Evolutionary conservation across 2,888 invertebrate species (phyloP), one percentile per base, ranked within the genome.

Genomic region (Andricus quercusramuli): DNA sequence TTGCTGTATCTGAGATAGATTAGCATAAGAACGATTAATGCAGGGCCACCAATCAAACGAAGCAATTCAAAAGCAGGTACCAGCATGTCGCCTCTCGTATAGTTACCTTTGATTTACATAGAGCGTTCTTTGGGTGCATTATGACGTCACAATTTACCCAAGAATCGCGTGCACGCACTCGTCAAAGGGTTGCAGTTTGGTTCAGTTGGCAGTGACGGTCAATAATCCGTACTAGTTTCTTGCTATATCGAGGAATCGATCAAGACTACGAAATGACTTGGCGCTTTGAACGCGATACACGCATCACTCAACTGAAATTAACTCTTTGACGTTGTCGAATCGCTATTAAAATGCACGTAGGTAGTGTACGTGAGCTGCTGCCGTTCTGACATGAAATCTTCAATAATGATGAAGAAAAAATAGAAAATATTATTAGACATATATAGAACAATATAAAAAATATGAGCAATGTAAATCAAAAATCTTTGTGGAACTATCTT

Each of bases 111-210:
- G 90, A 92, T 92, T 92, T 92, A 90, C 92, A 92, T 92, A 91
- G 87, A 87, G 87, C 89, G 79, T 80, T 79, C 77, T 80, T 80
- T 78, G 67, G 83, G 83, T 87, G 86, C 89, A 91, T 91, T 91
- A 90, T 92, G 92, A 92, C 92, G 92, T 92, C 91, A 92, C 89
- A 88, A 88, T 87, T 89, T 80, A 82, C 84, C 83, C 82, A 85
- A 88, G 86, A 85, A 89, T 92, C 91, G 91, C 92, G 92, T 92
- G 91, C 91, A 92, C 91, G 90, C 91, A 92, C 90, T 88, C 89
- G 89, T 90, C 89, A 90, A 91, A 90, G 88, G 87, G 88, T 90
- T 90, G 86, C 84, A 88, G 84, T 87, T 84, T 83, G 86, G 86
- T 88, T 87, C 82, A 87, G 86, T 84, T 85, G 84, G 85, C 86